Conservation (phyloP, 2,113 vertebrate genomes). For the Pollimyrus isidori region DNA sequence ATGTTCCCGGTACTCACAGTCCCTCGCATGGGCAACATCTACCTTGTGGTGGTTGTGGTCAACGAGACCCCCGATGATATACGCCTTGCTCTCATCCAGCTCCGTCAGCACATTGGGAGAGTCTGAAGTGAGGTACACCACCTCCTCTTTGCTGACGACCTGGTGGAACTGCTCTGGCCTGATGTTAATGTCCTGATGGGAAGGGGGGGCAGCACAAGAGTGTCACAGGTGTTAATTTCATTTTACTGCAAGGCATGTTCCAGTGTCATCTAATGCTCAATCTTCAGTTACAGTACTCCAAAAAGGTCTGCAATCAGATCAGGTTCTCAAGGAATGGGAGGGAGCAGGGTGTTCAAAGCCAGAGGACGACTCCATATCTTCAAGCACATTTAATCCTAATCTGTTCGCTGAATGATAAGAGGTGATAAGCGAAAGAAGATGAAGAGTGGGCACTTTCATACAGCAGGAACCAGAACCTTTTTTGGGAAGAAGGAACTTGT, state of each 20-base stretch:
- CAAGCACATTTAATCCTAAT: neutral
- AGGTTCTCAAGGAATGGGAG: neutral
- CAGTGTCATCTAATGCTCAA: neutral
- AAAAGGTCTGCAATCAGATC: slow-evolving; percentile 14
- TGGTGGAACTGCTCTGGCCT: slow-evolving; percentile 77
- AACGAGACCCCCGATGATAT: slow-evolving; percentile 91
- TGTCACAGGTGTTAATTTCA: slow-evolving; percentile 22
- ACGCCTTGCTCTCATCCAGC: slow-evolving; percentile 83
- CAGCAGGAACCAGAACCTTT: neutral
- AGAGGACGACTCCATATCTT: neutral
- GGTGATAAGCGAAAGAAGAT: neutral
- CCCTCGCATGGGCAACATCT: slow-evolving; percentile 18
- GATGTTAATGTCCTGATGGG: slow-evolving; percentile 77
- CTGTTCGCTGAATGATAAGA: neutral
- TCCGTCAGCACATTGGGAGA: slow-evolving; percentile 81
- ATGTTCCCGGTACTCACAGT: neutral
- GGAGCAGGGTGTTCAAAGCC: neutral
- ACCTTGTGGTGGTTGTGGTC: slow-evolving; percentile 99
- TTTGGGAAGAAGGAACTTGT: neutral
- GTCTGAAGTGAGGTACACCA: slow-evolving; percentile 93
- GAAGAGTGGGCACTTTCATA: neutral
- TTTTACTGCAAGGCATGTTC: neutral
- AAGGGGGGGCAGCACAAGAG: slow-evolving; percentile 16
- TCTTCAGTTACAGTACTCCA: neutral
- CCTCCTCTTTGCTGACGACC: slow-evolving; percentile 73